These are phyloP conservation scores for Monopis laevigella DNA, from an alignment of 2,888 invertebrate species.

Conservation along the genomic window DNA sequence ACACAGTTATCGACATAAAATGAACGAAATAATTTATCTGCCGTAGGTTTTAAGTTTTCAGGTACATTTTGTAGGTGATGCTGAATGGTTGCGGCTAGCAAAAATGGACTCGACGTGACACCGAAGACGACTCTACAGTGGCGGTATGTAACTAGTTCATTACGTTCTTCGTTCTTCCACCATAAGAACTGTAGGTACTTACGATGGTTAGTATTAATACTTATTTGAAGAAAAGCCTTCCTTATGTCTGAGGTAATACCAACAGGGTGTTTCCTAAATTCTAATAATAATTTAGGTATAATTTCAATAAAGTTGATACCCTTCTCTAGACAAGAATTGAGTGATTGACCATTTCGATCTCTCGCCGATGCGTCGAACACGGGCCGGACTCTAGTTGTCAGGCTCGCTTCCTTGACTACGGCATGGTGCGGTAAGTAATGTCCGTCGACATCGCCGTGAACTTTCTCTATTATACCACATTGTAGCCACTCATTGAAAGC, in stretches of 20 bases:
- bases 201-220: slow-evolving; percentile 21
- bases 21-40: neutral
- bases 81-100: neutral
- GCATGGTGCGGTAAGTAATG: slow-evolving; percentile 24
- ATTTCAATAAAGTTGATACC: slow-evolving; percentile 25
- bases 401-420: slow-evolving; percentile 21
- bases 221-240: slow-evolving; percentile 28
- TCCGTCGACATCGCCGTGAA: slow-evolving; percentile 2
- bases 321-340: slow-evolving; percentile 26
- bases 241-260: slow-evolving; percentile 24
- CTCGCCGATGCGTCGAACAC: slow-evolving; percentile 26
- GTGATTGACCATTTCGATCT: slow-evolving; percentile 19
- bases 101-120: slow-evolving; percentile 5
- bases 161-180: slow-evolving; percentile 13
- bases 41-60: neutral
- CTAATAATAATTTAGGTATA: slow-evolving; percentile 18
- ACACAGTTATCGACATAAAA: slow-evolving; percentile 9
- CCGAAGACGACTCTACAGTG: slow-evolving; percentile 12
- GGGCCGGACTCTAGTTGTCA: slow-evolving; percentile 25
- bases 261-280: slow-evolving; percentile 19
- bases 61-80: neutral
- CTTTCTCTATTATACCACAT: slow-evolving; percentile 10
- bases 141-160: neutral
- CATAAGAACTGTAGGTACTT: slow-evolving; percentile 25
- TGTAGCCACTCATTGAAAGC: slow-evolving; percentile 12